Percentiles rank a stretch among this genome's conserved stretches.
Conservation (phyloP, 2,113 vertebrate genomes). For the Tychaedon coryphoeus region DNA sequence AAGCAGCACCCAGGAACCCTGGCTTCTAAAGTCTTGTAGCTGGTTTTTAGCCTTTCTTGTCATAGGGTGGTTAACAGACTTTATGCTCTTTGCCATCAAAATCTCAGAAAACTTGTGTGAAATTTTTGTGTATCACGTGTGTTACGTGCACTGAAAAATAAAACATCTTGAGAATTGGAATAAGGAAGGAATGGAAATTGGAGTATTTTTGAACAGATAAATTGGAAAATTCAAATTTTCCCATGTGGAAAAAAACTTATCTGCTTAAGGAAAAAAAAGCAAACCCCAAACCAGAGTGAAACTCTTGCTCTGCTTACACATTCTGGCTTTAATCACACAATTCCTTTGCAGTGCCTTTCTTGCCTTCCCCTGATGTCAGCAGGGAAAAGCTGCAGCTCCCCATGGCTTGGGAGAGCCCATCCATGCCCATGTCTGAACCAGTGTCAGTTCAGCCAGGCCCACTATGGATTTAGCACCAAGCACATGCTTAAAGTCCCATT, state of each 20-base stretch:
- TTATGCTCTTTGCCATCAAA: not conserved
- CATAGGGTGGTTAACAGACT: not conserved
- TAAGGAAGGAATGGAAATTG: not conserved
- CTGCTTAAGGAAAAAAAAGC: not conserved
- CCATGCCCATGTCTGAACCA: accelerated
- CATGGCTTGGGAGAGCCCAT: accelerated
- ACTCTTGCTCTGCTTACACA: accelerated
- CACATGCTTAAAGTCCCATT: accelerated
- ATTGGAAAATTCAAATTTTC: not conserved
- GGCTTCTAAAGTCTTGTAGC: not conserved
- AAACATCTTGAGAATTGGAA: not conserved
- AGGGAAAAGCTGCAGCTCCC: not conserved
- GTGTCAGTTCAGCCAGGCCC: not conserved
- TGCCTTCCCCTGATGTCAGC: not conserved
- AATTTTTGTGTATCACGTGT: accelerated
- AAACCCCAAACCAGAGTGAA: not conserved
- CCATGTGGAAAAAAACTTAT: accelerated
- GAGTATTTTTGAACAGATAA: not conserved
- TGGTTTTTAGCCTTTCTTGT: not conserved
- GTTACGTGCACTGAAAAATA: not conserved
- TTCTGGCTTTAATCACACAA: not conserved
- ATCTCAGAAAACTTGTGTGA: not conserved
- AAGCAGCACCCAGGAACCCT: not conserved
- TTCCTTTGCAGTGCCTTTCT: not conserved
- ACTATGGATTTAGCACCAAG: not conserved